These are phyloP conservation scores for Chrysaora quinquecirrha DNA, from an alignment of 30 jellyfish, hydroid and myxozoan genomes.

Conservation along the genomic window DNA sequence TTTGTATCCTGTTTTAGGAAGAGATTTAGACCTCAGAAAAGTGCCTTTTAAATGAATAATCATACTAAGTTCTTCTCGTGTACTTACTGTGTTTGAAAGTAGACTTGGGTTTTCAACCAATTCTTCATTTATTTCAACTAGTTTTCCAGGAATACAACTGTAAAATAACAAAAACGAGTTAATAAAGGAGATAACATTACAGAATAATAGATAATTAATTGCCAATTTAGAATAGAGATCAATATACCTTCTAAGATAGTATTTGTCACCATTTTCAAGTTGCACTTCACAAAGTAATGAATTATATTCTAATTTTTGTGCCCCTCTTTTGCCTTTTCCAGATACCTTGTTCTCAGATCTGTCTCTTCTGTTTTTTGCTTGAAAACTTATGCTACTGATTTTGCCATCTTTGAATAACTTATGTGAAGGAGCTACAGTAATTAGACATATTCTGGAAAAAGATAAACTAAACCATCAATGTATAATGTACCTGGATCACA, in stretches of 20 bases:
- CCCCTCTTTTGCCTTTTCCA: slow-evolving; percentile 78
- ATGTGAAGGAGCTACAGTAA: slow-evolving; percentile 68
- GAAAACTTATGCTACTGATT: slow-evolving; percentile 33
- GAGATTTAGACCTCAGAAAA: too few species aligned
- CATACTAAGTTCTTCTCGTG: too few species aligned
- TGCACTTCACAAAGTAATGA: slow-evolving; percentile 68
- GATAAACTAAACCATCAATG: not conserved
- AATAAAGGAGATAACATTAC: too few species aligned
- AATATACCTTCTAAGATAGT: slow-evolving; percentile 69
- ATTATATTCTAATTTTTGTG: slow-evolving; percentile 50
- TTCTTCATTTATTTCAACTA: slow-evolving; percentile 69
- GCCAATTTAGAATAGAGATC: too few species aligned
- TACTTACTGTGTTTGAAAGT: slow-evolving; percentile 43
- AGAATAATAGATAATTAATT: too few species aligned
- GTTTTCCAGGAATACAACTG: slow-evolving; percentile 75
- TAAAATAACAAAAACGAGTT: not conserved
- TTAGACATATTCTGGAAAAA: slow-evolving; percentile 45
- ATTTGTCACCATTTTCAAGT: slow-evolving; percentile 51
- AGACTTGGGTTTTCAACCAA: slow-evolving; percentile 51
- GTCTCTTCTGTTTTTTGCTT: slow-evolving; percentile 33
- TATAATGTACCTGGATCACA: not conserved
- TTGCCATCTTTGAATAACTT: slow-evolving; percentile 23
- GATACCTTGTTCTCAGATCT: slow-evolving; percentile 71
- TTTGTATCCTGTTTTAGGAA: too few species aligned
- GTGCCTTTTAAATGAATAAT: too few species aligned